Evolutionary conservation across 2,113 vertebrate species (phyloP).

Genomic region (Melanostigma gelatinosum): DNA sequence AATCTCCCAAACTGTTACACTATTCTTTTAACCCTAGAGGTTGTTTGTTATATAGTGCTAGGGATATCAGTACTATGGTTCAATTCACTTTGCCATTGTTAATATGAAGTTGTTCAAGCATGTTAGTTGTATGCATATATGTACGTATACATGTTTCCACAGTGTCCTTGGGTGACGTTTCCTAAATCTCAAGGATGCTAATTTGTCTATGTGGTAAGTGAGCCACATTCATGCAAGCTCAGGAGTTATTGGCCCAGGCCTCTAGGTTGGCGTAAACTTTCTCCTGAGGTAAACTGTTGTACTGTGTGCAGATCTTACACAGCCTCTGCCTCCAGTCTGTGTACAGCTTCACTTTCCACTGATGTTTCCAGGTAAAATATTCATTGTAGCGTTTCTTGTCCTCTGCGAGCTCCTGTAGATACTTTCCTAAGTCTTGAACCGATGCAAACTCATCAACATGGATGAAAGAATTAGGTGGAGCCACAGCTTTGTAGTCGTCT

Average conservation of each 20-base stretch:
- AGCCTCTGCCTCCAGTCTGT: slow-evolving; percentile 88
- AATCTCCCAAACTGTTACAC: not conserved
- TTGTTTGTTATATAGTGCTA: not conserved
- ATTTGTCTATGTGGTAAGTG: not conserved
- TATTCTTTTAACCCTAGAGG: not conserved
- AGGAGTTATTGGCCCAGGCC: slow-evolving; percentile 74
- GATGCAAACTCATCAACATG: slow-evolving; percentile 90
- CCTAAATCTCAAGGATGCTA: not conserved
- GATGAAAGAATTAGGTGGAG: slow-evolving; percentile 88
- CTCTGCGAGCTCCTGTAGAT: slow-evolving; percentile 77
- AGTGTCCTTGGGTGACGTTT: not conserved
- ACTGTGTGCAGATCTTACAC: slow-evolving; percentile 85
- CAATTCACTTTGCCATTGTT: not conserved
- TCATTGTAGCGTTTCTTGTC: slow-evolving; percentile 81
- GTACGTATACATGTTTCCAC: not conserved
- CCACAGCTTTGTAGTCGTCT: slow-evolving; percentile 85
- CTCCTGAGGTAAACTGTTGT: slow-evolving; percentile 68
- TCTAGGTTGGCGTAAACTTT: slow-evolving; percentile 83
- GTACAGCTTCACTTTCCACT: slow-evolving; percentile 79
- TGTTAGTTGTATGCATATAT: not conserved
- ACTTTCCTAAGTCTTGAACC: slow-evolving; percentile 79
- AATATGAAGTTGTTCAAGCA: not conserved
- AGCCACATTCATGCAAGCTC: not conserved
- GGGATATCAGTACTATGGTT: not conserved
- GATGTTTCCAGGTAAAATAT: slow-evolving; percentile 86